A percentile compares a stretch with the other conserved stretches of the same genome.
Conservation (phyloP, 2,113 vertebrate genomes). For the Leptosomus discolor region DNA sequence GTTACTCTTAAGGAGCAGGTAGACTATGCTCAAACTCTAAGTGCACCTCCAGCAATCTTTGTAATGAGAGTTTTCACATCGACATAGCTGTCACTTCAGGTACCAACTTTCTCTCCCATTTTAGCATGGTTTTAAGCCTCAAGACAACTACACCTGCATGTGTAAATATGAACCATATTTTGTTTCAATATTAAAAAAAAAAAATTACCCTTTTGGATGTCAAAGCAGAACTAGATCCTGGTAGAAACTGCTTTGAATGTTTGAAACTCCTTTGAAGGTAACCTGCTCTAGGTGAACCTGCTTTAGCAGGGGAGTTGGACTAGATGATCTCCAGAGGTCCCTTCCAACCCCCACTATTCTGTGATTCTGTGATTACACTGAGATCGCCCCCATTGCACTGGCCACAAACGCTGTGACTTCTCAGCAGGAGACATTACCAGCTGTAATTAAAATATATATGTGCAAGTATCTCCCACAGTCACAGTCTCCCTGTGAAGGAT, state of each 20-base stretch:
- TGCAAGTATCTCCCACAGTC: neutral
- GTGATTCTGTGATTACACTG: too few species aligned
- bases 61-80: neutral
- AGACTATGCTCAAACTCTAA: neutral
- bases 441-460: neutral
- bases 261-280: too few species aligned
- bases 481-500: neutral
- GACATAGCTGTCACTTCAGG: neutral
- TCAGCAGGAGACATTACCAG: rapidly evolving
- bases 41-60: neutral
- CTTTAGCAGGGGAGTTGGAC: too few species aligned
- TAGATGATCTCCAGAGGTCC: too few species aligned
- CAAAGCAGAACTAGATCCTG: neutral
- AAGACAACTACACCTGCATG: neutral
- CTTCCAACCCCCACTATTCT: too few species aligned
- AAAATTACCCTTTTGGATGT: neutral
- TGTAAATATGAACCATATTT: neutral
- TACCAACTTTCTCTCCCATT: neutral
- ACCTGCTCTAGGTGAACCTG: too few species aligned
- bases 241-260: neutral
- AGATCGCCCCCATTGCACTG: neutral
- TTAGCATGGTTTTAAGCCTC: neutral
- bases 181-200: neutral
- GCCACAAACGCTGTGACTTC: neutral
- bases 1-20: neutral